A percentile compares a stretch with the other conserved stretches of the same genome.
Conservation (phyloP, 2,888 invertebrate genomes). For the Apotomis turbidana region DNA sequence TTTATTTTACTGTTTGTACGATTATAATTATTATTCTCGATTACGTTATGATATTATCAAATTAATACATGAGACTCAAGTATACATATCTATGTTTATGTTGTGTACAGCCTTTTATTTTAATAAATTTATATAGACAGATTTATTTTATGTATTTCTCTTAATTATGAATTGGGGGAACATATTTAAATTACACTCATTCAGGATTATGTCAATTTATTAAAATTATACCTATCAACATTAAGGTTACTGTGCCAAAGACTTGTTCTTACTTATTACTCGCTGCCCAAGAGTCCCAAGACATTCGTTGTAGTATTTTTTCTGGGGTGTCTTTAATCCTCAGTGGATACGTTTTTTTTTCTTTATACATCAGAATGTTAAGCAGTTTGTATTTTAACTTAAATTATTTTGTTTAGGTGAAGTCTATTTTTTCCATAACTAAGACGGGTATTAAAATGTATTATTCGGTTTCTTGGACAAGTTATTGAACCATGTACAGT, state of each 20-base stretch:
- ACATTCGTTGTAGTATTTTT: not conserved
- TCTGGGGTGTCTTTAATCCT: not conserved
- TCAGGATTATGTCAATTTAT: not conserved
- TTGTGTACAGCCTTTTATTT: constrained; percentile 19
- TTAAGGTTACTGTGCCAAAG: constrained; percentile 51
- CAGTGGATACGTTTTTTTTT: not conserved
- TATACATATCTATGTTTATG: constrained; percentile 18
- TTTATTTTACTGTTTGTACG: constrained; percentile 15
- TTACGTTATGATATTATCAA: constrained; percentile 2
- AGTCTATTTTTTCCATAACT: constrained; percentile 23
- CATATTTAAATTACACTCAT: constrained; percentile 15
- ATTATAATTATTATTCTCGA: not conserved
- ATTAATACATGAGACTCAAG: constrained; percentile 1
- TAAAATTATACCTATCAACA: not conserved
- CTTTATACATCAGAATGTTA: not conserved
- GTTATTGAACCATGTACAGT: constrained; percentile 58
- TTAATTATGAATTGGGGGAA: not conserved
- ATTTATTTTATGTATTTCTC: constrained; percentile 15
- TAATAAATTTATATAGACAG: constrained; percentile 6
- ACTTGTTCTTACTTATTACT: constrained; percentile 44
- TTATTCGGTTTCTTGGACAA: constrained; percentile 46
- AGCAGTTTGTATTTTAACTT: not conserved
- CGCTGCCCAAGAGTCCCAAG: not conserved
- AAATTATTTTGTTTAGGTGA: not conserved
- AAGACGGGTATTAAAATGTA: constrained; percentile 51